These are phyloP conservation scores for Morinoia aosen DNA, from an alignment of 2,888 invertebrate species.

Conservation along the genomic window DNA sequence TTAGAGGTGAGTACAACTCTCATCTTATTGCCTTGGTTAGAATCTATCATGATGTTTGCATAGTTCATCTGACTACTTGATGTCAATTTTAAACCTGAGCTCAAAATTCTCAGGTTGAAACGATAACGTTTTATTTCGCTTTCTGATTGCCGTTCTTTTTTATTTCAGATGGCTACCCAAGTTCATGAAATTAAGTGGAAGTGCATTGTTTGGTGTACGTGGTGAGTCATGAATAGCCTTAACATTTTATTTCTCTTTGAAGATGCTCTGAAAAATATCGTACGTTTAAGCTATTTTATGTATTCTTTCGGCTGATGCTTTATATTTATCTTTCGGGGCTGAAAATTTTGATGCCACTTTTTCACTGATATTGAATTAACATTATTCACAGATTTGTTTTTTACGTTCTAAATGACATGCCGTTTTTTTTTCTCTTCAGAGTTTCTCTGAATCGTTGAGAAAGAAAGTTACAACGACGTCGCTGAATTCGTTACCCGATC, in stretches of 20 bases:
- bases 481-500: too few species aligned
- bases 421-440: too few species aligned
- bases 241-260: too few species aligned
- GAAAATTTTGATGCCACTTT: neutral
- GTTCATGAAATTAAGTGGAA: neutral
- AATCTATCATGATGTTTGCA: slow-evolving; percentile 19
- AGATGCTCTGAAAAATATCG: too few species aligned
- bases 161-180: neutral
- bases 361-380: neutral
- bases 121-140: neutral
- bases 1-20: too few species aligned
- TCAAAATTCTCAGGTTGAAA: neutral
- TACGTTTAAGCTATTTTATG: too few species aligned
- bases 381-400: too few species aligned
- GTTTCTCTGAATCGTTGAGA: too few species aligned
- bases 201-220: neutral
- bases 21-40: too few species aligned
- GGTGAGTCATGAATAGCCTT: neutral
- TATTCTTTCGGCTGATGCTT: neutral
- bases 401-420: too few species aligned
- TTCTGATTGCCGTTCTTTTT: neutral
- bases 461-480: too few species aligned
- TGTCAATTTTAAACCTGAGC: neutral
- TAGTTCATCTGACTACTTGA: slow-evolving; percentile 39
- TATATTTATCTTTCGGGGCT: neutral